Evolutionary conservation across 2,797 vertebrate species (phyloP), one percentile per base, ranked within the genome.

Genomic region (Cephalopachus bancanus): DNA sequence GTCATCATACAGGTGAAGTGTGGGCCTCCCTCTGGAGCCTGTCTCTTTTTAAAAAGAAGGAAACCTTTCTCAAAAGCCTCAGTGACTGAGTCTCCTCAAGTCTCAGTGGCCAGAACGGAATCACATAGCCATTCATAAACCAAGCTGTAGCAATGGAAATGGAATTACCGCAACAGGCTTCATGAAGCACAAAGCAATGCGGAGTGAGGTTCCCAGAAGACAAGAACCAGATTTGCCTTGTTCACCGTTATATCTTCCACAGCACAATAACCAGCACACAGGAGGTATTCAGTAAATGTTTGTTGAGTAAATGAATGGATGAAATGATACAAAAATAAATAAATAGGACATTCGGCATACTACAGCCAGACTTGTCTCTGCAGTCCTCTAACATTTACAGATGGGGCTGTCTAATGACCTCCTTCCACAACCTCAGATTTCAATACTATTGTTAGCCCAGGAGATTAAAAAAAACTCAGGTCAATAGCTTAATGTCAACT

Each of bases 371-470:
- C 14, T 62, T 89, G 60, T n/a, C 57, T 16, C n/a, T 78, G 44
- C 2, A n/a, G 44, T 85, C 62, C 15, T 83, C 75, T 74, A 93
- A 69, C 30, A 49, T 83, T 81, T 83, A 72, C 37, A 59, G 3
- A 33, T 59, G 57, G 57, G 59, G 19, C 67, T 60, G 22, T 57
- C 59, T 72, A 55, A 64, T 53, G 71, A 83, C 51, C 28, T 87
- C 22, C 37, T 88, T 78, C 83, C 30, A 81, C 5, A 67, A 59
- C 78, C 51, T 95, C 81, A 88, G 55, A n/a, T 64, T 96, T 75
- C 74, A 87, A 57, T 55, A 62, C 15, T 80, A 30, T 57, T 49
- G 6, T 64, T 94, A 95, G 71, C 12, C 51, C 53, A 10, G 49
- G 44, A 78, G 28, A 67, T 3, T 79, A 30, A 94, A 33, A 53